phyloP scores from a whole-genome alignment of 53 echinoderm and acorn worm species.

The Hippasteria phrygiana region DNA sequence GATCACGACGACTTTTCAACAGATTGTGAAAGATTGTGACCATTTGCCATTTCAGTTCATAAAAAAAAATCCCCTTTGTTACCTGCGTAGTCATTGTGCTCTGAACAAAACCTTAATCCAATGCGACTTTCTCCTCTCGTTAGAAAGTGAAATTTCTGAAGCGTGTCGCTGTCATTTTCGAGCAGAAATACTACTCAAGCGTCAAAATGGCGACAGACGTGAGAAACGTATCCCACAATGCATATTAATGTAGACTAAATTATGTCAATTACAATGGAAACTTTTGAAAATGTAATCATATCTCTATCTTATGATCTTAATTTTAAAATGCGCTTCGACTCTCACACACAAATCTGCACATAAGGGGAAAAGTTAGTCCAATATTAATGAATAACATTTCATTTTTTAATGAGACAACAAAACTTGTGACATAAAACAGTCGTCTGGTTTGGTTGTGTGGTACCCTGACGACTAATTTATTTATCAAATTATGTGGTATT shows the following conservation, averaged over 20 bases:
- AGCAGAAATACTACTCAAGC: constrained; percentile 14
- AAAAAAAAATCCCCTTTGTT: background rate
- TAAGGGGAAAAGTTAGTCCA: background rate
- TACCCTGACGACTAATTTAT: background rate
- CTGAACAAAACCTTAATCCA: background rate
- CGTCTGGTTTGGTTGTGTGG: background rate
- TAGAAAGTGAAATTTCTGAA: constrained; percentile 23
- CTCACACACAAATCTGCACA: background rate
- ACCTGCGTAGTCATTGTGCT: constrained; percentile 49
- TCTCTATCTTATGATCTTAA: background rate
- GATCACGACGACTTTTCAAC: too few relatives aligned
- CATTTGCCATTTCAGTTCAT: background rate
- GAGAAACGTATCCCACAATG: constrained; percentile 63
- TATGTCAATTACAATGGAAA: background rate
- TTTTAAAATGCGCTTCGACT: background rate
- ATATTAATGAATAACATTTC: background rate
- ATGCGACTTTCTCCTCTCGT: background rate
- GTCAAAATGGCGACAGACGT: constrained; percentile 58
- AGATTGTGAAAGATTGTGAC: background rate
- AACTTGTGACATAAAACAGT: constrained; percentile 26
- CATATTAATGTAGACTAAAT: constrained; percentile 7
- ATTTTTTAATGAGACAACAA: background rate
- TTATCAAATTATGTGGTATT: background rate
- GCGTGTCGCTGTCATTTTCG: constrained; percentile 28
- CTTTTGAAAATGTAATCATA: background rate